Conservation (phyloP, 2,888 invertebrate species). For the Emesis castigata region DNA sequence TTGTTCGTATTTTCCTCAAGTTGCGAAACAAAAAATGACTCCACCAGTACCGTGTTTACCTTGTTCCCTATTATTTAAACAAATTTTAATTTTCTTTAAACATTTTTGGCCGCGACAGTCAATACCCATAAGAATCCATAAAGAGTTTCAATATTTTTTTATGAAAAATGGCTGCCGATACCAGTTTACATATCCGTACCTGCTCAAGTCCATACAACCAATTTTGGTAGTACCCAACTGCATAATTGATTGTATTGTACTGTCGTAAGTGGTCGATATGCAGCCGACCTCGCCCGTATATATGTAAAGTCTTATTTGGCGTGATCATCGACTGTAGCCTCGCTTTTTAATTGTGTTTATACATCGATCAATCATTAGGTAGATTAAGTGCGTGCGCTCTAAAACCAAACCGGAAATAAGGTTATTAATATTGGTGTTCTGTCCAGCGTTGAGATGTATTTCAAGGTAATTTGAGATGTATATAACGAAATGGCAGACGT, state of each 20-base stretch:
- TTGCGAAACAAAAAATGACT: background rate
- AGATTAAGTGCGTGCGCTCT: background rate
- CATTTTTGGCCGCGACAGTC: background rate
- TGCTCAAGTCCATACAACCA: constrained; percentile 67
- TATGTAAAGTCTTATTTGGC: constrained; percentile 78
- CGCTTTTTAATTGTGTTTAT: constrained; percentile 5
- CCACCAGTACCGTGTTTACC: background rate
- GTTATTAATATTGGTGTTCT: background rate
- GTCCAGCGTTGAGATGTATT: background rate
- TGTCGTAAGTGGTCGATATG: constrained; percentile 71
- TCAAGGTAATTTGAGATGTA: no score
- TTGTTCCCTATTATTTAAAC: background rate
- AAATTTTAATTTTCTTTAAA: background rate
- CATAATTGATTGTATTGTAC: constrained; percentile 79
- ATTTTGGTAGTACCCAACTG: constrained; percentile 78
- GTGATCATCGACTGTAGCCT: constrained; percentile 70
- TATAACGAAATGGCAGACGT: no score
- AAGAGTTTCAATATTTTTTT: background rate
- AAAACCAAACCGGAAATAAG: background rate
- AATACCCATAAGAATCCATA: background rate
- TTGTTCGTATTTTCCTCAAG: background rate
- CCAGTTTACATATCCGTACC: constrained; percentile 22
- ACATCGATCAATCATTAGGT: background rate
- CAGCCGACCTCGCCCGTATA: constrained; percentile 78
- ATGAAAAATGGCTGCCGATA: constrained; percentile 7